A percentile compares a stretch with the other conserved stretches of the same genome.
Conservation (phyloP, 2,113 vertebrate species). For the Pelecanus crispus region DNA sequence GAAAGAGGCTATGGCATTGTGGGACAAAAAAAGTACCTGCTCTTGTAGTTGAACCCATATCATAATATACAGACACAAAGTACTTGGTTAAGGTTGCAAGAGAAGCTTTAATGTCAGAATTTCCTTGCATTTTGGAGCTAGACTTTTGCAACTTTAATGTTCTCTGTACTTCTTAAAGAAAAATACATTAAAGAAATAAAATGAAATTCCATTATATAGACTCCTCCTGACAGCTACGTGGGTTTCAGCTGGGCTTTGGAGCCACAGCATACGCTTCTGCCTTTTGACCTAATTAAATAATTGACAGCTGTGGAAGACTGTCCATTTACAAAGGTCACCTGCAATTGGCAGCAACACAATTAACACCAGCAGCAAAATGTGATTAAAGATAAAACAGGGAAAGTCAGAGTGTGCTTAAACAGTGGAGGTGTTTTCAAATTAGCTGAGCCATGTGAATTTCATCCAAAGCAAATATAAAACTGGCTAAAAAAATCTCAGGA, state of each 20-base stretch:
- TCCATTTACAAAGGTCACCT: not conserved
- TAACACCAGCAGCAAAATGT: not conserved
- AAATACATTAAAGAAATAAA: not conserved
- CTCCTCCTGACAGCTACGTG: not conserved
- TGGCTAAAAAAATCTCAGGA: not conserved
- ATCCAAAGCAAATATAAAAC: not conserved
- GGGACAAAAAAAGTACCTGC: not conserved
- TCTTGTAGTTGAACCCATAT: not conserved
- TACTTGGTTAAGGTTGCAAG: not conserved
- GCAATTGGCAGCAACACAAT: not conserved
- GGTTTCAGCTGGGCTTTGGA: not conserved
- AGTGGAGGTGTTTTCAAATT: not conserved
- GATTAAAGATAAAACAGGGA: not conserved
- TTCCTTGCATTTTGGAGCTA: not conserved
- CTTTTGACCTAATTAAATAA: slow-evolving; percentile 20
- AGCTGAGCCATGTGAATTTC: not conserved
- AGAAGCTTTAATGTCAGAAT: not conserved
- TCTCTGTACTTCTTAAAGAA: not conserved
- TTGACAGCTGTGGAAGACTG: not conserved
- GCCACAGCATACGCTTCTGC: not conserved
- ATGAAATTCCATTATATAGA: not conserved
- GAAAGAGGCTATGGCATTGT: not conserved
- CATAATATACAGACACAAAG: not conserved
- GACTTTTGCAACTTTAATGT: not conserved
- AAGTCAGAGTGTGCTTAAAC: not conserved